Base-by-base conservation (phyloP, 2,888 invertebrate genomes). In the Lycaena phlaeas region DNA sequence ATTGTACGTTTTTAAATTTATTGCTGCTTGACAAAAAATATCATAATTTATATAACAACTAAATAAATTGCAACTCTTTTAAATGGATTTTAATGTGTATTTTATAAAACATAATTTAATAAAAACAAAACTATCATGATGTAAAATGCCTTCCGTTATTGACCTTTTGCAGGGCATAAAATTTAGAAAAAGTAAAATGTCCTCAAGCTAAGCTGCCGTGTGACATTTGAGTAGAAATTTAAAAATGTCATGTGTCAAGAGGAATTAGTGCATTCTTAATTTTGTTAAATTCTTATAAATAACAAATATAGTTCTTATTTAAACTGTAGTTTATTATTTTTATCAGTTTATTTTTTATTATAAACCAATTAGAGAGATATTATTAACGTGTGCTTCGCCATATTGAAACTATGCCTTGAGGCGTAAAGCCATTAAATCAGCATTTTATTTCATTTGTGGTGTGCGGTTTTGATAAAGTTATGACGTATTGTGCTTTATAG, bases 401-500 rank as follows among this genome's bases (percentile, higher is more conserved):
- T 49, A 45, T 47, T 43, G 41, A 36, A 18, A 44, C 50, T 49
- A 46, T 51, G 49, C 48, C 56, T 37, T 40, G 27, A 43, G 54
- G 54, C 50, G 38, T 41, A 46, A 46, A 56, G 64, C 57, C 61
- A 63, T 63, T 59, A 61, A 51, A 44, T 47, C 43, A 41, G 39
- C 49, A 48, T 49, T 51, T 48, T 52, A 50, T 52, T 49, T 43
- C 56, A 53, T 53, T 51, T 54, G 50, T 52, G 46, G 36, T 43
- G 44, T 44, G 34, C 34, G 48, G 43, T 44, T 46, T 49, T 50
- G 56, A 61, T 62, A 55, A 55, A 51, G 50, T 43, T 54, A 60
- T 69, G 69, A 69, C 68, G 69, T 64, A 59, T 60, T 59, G 45
- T 47, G 45, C 43, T 43, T 41, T 43, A 40, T 50, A 48, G 48